Conservation (phyloP, 2,888 invertebrate genomes). For the Platycheirus rosarum region DNA sequence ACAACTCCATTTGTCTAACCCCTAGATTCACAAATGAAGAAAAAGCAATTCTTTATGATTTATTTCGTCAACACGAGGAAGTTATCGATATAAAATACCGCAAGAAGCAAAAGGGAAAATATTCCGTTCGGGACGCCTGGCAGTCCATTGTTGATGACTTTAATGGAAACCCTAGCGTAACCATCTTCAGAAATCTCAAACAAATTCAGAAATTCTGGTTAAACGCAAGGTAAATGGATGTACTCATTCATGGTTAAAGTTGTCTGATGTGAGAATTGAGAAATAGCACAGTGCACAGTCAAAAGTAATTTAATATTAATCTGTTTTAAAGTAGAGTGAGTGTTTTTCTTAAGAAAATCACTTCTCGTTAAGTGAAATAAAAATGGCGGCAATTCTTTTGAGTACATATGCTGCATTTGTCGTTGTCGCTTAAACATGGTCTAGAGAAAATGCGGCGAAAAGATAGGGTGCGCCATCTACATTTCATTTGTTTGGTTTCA, state of each 20-base stretch:
- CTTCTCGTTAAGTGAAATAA: slow-evolving; percentile 62
- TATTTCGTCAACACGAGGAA: slow-evolving; percentile 81
- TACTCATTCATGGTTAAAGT: not conserved
- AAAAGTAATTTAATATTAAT: slow-evolving; percentile 2
- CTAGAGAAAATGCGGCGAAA: slow-evolving; percentile 26
- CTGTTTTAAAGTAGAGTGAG: slow-evolving; percentile 51
- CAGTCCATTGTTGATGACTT: slow-evolving; percentile 81
- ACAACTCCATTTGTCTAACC: slow-evolving; percentile 77
- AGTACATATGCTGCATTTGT: no score
- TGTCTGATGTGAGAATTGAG: no score
- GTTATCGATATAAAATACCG: slow-evolving; percentile 82
- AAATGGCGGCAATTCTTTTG: slow-evolving; percentile 71
- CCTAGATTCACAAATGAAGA: slow-evolving; percentile 82
- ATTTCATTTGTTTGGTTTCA: not conserved
- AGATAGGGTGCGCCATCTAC: slow-evolving; percentile 48
- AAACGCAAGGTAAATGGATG: slow-evolving; percentile 79
- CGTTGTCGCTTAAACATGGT: no score
- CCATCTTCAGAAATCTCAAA: slow-evolving; percentile 81
- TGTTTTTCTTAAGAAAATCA: slow-evolving; percentile 13
- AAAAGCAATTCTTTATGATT: slow-evolving; percentile 80
- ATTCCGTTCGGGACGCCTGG: slow-evolving; percentile 82
- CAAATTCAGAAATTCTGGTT: slow-evolving; percentile 83
- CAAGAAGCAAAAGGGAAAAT: slow-evolving; percentile 80
- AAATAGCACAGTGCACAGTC: not conserved
- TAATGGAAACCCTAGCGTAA: slow-evolving; percentile 80